phyloP scores from a whole-genome alignment of 1,140 invertebrate genomes.

The Oscheius sp. region DNA sequence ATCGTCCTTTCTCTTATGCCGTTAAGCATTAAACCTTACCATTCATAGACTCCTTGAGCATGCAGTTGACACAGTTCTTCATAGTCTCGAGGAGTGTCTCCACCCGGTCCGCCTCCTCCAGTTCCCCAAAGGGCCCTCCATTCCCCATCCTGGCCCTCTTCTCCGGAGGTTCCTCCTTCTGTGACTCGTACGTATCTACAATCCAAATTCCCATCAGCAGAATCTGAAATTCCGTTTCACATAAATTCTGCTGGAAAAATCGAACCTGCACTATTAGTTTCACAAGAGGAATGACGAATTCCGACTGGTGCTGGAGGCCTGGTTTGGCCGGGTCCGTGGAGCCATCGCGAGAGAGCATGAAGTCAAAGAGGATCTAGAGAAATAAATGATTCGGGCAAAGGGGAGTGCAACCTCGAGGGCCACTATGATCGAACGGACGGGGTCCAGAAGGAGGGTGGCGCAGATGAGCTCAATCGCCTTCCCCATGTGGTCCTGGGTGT shows the following conservation, averaged over 20 bases:
- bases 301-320: no score
- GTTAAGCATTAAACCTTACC: no score
- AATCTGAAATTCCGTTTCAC: no score
- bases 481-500: not conserved
- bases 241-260: no score
- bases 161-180: no score
- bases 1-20: no score
- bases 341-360: not conserved
- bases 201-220: not conserved
- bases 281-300: no score
- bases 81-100: no score
- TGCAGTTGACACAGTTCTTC: not conserved
- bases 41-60: not conserved
- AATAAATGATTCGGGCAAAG: not conserved
- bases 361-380: not conserved
- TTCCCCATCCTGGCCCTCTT: no score
- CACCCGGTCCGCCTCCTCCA: not conserved
- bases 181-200: no score
- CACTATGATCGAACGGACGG: not conserved
- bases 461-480: not conserved
- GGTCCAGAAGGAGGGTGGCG: not conserved
- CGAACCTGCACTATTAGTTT: no score
- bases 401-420: not conserved
- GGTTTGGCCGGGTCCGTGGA: not conserved
- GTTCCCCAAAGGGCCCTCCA: no score